Percentiles rank a stretch among this genome's conserved stretches.
These are phyloP conservation scores for Uloborus diversus DNA, from an alignment of 1,140 invertebrate species.

Conservation along the genomic window DNA sequence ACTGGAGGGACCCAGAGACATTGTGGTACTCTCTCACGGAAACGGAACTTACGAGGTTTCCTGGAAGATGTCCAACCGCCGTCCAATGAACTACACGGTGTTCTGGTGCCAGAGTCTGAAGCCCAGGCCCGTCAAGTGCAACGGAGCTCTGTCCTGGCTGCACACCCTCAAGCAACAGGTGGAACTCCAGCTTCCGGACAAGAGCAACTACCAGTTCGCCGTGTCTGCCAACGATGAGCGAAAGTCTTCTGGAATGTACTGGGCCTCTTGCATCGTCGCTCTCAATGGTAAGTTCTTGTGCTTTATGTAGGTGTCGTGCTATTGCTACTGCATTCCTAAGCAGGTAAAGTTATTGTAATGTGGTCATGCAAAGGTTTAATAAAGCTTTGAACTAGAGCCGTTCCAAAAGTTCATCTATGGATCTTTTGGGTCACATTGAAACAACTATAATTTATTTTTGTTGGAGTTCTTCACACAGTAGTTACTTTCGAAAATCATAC, in stretches of 20 bases:
- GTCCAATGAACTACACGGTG: neutral
- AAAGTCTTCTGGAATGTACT: slow-evolving; percentile 39
- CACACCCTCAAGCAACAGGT: neutral
- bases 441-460: too few relatives aligned
- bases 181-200: neutral
- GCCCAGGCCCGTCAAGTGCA: slow-evolving; percentile 3
- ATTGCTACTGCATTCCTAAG: too few relatives aligned
- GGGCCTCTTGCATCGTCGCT: slow-evolving; percentile 39
- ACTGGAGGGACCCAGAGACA: slow-evolving; percentile 25
- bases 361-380: too few relatives aligned
- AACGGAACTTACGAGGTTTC: slow-evolving; percentile 17
- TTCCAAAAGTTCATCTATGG: too few relatives aligned
- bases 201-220: slow-evolving; percentile 38
- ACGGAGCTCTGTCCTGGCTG: slow-evolving; percentile 5
- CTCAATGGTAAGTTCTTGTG: slow-evolving; percentile 4
- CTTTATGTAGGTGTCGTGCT: too few relatives aligned
- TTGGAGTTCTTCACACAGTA: too few relatives aligned
- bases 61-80: slow-evolving; percentile 5
- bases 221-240: neutral
- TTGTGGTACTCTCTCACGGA: slow-evolving; percentile 15
- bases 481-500: too few relatives aligned
- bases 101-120: slow-evolving; percentile 28
- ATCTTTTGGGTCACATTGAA: too few relatives aligned
- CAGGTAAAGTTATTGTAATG: too few relatives aligned
- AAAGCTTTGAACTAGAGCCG: too few relatives aligned